Conservation (phyloP, 2,888 invertebrate genomes). For the Aphodius granarius region DNA sequence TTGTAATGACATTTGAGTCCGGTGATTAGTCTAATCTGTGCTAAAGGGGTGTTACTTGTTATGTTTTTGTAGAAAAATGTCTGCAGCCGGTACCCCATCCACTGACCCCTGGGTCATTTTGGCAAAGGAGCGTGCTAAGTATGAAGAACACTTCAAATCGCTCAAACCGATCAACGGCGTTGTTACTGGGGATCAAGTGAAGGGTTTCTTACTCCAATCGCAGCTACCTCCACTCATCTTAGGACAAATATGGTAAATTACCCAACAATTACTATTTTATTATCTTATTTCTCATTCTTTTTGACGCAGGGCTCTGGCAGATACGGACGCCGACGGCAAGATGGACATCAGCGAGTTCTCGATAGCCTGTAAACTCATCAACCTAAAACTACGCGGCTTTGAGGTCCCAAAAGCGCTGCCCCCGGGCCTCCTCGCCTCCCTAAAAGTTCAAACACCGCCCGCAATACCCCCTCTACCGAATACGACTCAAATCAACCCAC, state of each 20-base stretch:
- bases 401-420: conserved; percentile 90
- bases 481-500: conserved; percentile 46
- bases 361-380: conserved; percentile 94
- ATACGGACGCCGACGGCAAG: conserved; percentile 95
- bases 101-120: conserved; percentile 86
- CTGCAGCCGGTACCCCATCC: conserved; percentile 52
- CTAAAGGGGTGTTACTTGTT: background rate
- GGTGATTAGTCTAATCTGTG: background rate
- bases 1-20: background rate
- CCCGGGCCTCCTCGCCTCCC: conserved; percentile 69
- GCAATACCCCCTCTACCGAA: conserved; percentile 47
- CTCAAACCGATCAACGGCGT: conserved; percentile 85
- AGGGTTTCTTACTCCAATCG: conserved; percentile 87
- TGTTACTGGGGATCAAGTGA: conserved; percentile 91
- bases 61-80: conserved; percentile 39
- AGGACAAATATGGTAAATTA: conserved; percentile 93
- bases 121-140: conserved; percentile 83
- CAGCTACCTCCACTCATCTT: conserved; percentile 86
- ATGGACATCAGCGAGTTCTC: conserved; percentile 96
- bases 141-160: conserved; percentile 88
- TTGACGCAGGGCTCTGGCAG: conserved; percentile 77
- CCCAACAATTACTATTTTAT: too few relatives aligned
- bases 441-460: conserved; percentile 56
- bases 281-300: background rate
- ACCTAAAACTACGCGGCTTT: conserved; percentile 87